Conservation (phyloP, 1,140 invertebrate genomes). For the Tribolium madens region DNA sequence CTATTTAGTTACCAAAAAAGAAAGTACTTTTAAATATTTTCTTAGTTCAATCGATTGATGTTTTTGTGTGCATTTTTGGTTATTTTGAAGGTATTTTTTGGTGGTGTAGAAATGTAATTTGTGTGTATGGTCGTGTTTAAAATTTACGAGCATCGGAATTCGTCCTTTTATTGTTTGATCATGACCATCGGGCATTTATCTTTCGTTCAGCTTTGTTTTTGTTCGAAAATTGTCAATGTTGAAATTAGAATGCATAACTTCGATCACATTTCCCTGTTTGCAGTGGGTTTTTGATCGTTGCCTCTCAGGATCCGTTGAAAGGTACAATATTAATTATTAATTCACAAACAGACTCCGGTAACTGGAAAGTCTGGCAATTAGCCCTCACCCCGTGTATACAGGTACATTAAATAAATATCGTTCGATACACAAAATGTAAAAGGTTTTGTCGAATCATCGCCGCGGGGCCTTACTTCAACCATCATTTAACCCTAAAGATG, state of each 20-base stretch:
- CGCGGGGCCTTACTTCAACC: not conserved
- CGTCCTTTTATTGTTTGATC: not conserved
- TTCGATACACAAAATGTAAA: slow-evolving; percentile 10
- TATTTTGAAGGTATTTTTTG: too few species aligned
- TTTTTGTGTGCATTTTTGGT: too few species aligned
- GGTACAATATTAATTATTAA: slow-evolving; percentile 31
- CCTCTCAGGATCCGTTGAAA: not conserved
- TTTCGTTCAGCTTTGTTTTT: not conserved
- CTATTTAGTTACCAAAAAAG: too few species aligned
- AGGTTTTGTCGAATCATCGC: not conserved
- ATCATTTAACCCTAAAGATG: not conserved
- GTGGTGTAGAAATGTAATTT: too few species aligned
- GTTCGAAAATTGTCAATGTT: not conserved
- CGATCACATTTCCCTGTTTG: not conserved
- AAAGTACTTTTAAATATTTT: too few species aligned
- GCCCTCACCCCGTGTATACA: not conserved
- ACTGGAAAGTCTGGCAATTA: slow-evolving; percentile 9
- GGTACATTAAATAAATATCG: slow-evolving; percentile 13
- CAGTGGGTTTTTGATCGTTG: slow-evolving; percentile 6
- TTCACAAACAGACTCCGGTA: slow-evolving; percentile 18
- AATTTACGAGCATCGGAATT: too few species aligned
- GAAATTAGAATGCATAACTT: slow-evolving; percentile 10
- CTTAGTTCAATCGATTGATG: too few species aligned
- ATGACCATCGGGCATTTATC: not conserved
- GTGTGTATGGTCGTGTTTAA: too few species aligned